Evolutionary conservation across 2,113 vertebrate species (phyloP), one percentile per base, ranked within the genome.

Genomic region (Pterocles gutturalis): DNA sequence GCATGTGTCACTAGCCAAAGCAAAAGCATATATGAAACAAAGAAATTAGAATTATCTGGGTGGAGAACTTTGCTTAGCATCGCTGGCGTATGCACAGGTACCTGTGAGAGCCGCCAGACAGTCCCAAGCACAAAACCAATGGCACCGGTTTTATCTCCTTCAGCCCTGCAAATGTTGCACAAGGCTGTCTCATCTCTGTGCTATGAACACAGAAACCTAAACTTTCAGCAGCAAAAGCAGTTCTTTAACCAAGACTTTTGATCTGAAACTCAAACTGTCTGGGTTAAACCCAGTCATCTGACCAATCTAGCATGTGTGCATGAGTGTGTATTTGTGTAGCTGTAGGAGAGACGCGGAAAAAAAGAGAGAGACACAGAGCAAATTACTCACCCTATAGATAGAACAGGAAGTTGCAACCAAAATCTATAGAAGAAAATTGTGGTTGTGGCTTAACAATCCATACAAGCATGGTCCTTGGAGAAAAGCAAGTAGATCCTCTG

Each of bases 381-480:
- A 91, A 82, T 96, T 96, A 97, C 87, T 96, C 95, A 96, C 65
- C n/a, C 77, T 65, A 38, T 43, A 95, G 73, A 91, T 28, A 93
- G 73, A 91, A 94, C 77, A 93, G 96, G 94, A 97, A 96, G 94
- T 89, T 79, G 90, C 65, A 84, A 72, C 18, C 72, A 72, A 94
- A 82, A 76, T 83, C 78, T 85, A 57, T 31, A 75, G 45, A 86
- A 83, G 62, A 95, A 93, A 84, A 92, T 22, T 53, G 60, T 65
- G 38, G 51, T 65, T 75, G 31, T 84, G 5, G 69, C 36, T 84
- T 76, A 75, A 57, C 41, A 80, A 82, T 87, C 55, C 78, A 46
- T 46, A 9, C 9, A 62, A 91, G 34, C 38, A 31, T 36, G 57
- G 34, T 78, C 53, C 65, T 87, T 87, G 70, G 65, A 79, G 65